Evolutionary conservation across 2,113 vertebrate genomes (phyloP).

Genomic region (Fregata magnificens): DNA sequence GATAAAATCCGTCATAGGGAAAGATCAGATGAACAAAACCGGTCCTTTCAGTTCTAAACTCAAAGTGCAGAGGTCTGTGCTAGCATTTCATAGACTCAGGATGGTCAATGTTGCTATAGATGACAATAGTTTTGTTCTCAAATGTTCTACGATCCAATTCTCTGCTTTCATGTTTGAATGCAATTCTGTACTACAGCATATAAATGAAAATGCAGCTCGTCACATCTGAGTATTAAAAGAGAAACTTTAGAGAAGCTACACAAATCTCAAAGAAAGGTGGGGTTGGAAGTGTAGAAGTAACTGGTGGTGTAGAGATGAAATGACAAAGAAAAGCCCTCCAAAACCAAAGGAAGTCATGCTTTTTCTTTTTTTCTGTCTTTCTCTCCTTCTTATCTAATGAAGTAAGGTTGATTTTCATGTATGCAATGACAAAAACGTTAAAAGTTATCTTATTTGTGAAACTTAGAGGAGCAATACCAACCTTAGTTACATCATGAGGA

Average conservation of each 20-base stretch:
- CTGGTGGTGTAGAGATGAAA: background rate
- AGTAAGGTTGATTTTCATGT: background rate
- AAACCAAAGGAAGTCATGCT: background rate
- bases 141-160: background rate
- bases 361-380: background rate
- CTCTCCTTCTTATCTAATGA: background rate
- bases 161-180: background rate
- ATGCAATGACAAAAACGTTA: background rate
- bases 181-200: background rate
- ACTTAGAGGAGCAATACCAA: constrained; percentile 53
- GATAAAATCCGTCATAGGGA: background rate
- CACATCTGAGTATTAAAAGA: background rate
- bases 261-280: background rate
- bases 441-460: background rate
- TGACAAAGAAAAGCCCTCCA: background rate
- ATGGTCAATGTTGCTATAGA: background rate
- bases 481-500: constrained; percentile 90
- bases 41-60: background rate
- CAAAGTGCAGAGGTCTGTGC: background rate
- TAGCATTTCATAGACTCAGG: background rate
- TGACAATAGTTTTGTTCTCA: background rate
- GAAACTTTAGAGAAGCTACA: background rate
- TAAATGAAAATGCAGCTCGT: background rate
- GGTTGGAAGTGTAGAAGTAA: background rate
- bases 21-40: background rate